A percentile compares a stretch with the other conserved stretches of the same genome.
Conservation (phyloP, 2,113 vertebrate species). For the Tringa solitaria region DNA sequence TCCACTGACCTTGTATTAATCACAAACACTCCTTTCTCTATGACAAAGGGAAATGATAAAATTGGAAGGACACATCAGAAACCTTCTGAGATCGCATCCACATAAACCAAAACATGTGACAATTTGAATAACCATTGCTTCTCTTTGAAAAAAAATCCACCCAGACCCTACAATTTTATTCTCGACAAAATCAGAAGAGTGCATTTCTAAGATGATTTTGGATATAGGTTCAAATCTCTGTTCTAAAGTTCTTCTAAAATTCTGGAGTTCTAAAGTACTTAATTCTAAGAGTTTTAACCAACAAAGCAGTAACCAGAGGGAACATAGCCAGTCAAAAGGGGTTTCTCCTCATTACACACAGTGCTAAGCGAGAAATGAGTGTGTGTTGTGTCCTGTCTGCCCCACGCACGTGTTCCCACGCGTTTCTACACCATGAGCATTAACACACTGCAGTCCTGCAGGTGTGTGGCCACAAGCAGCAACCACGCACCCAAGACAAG, state of each 20-base stretch:
- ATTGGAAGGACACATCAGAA: neutral
- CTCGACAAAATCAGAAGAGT: neutral
- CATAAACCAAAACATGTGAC: neutral
- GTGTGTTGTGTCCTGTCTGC: neutral
- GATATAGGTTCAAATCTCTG: neutral
- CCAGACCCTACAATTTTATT: neutral
- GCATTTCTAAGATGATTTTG: neutral
- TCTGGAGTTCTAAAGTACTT: neutral
- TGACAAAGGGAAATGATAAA: constrained; percentile 22
- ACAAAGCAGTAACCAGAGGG: neutral
- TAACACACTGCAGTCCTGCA: neutral
- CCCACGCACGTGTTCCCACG: rapidly evolving
- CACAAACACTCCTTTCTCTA: neutral
- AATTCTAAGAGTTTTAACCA: neutral
- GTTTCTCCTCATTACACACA: neutral
- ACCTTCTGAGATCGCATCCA: neutral
- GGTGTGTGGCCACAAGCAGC: neutral
- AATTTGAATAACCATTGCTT: neutral
- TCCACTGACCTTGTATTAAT: neutral
- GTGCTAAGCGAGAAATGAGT: rapidly evolving
- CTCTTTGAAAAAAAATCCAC: neutral
- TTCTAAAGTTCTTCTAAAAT: neutral
- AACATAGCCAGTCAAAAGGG: neutral
- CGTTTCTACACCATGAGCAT: neutral
- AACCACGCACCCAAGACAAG: neutral